Evolutionary conservation across 2,888 invertebrate genomes (phyloP).

Genomic region (Drosophila fulvimacula): DNA sequence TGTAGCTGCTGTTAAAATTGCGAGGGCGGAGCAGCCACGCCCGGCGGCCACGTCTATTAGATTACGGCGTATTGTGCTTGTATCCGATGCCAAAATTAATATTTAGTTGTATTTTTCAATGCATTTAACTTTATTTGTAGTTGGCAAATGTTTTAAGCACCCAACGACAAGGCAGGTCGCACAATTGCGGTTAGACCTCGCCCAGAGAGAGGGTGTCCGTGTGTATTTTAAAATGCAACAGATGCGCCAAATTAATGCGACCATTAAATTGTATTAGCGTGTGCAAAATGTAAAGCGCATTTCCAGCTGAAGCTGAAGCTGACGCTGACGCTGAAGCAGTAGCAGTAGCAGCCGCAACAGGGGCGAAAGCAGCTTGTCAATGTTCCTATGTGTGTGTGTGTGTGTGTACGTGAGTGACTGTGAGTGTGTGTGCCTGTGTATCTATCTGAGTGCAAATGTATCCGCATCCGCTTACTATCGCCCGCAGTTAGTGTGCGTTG

Average conservation of each 20-base stretch:
- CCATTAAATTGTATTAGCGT: conserved; percentile 79
- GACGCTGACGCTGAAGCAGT: conserved; percentile 27
- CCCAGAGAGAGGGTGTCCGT: neutral
- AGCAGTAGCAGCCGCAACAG: conserved; percentile 8
- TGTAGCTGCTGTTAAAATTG: conserved; percentile 28
- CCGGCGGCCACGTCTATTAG: conserved; percentile 60
- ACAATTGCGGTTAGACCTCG: conserved; percentile 52
- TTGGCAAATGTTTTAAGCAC: conserved; percentile 59
- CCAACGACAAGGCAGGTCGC: conserved; percentile 34
- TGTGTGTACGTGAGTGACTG: conserved; percentile 6
- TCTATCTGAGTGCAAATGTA: conserved; percentile 50
- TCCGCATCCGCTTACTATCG: conserved; percentile 49
- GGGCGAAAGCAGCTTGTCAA: conserved; percentile 38
- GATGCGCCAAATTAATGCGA: conserved; percentile 80
- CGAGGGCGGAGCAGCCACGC: conserved; percentile 35
- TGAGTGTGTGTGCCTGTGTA: conserved; percentile 14
- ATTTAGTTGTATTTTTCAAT: conserved; percentile 67
- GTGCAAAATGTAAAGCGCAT: conserved; percentile 74
- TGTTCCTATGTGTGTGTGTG: conserved; percentile 7
- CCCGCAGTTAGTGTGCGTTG: conserved; percentile 66
- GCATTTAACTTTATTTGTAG: conserved; percentile 72
- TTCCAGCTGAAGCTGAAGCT: conserved; percentile 44
- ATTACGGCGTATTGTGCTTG: conserved; percentile 32
- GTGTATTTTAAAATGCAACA: conserved; percentile 77
- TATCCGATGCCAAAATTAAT: conserved; percentile 64